Conservation (phyloP, 2,113 vertebrate species). For the Lathamus discolor region DNA sequence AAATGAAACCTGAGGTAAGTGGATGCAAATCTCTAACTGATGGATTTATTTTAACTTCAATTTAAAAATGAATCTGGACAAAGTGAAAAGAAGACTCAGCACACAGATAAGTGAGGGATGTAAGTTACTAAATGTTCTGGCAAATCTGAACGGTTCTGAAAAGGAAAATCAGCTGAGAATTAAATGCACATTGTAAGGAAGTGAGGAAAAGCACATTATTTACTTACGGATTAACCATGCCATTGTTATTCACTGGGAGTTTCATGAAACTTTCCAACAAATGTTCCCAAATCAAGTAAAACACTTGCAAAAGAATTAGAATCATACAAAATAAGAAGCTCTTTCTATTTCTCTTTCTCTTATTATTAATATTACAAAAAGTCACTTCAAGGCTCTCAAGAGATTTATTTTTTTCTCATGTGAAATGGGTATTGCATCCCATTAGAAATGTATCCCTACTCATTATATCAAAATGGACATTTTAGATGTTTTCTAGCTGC, state of each 20-base stretch:
- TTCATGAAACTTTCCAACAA: background rate
- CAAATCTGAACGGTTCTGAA: background rate
- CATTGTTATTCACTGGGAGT: background rate
- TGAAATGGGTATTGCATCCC: background rate
- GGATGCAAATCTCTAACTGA: background rate
- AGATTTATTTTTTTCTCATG: background rate
- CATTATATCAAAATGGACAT: slow-evolving; percentile 16
- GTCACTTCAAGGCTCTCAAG: background rate
- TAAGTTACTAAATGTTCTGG: background rate
- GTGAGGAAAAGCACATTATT: background rate
- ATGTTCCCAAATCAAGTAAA: background rate
- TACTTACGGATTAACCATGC: background rate
- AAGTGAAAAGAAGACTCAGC: background rate
- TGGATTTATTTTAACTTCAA: background rate
- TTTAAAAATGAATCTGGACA: background rate
- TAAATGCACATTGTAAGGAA: background rate
- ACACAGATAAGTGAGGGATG: background rate
- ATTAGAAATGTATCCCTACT: background rate
- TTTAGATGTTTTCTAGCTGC: slow-evolving; percentile 17
- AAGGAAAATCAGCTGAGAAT: background rate
- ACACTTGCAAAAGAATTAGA: background rate
- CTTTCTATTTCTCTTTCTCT: background rate
- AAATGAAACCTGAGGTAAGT: background rate
- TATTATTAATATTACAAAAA: background rate
- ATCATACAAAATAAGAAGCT: background rate